phyloP scores from a whole-genome alignment of 2,888 invertebrate species.

The Thereva unica region DNA sequence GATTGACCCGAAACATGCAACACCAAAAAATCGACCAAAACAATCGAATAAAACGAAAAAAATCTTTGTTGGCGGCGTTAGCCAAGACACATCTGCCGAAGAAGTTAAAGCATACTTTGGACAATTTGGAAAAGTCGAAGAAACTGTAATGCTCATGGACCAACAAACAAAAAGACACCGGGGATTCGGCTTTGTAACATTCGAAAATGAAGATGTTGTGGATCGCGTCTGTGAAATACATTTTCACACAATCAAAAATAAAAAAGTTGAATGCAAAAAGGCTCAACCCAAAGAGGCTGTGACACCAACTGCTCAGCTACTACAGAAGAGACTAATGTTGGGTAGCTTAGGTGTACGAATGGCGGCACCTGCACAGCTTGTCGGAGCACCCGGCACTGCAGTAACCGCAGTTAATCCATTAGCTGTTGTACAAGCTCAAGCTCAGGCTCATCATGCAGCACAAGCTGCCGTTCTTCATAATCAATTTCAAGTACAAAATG shows the following conservation, averaged over 20 bases:
- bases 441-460: conserved; percentile 45
- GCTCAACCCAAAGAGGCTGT: conserved; percentile 91
- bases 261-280: conserved; percentile 89
- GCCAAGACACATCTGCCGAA: conserved; percentile 88
- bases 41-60: conserved; percentile 87
- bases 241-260: conserved; percentile 90
- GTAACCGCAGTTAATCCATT: conserved; percentile 62
- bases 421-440: conserved; percentile 26
- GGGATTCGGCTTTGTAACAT: conserved; percentile 90
- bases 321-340: conserved; percentile 71
- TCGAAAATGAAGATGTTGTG: conserved; percentile 88
- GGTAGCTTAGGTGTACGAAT: conserved; percentile 73
- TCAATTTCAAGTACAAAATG: conserved; percentile 62
- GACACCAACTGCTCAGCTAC: conserved; percentile 68
- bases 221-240: conserved; percentile 93
- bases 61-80: conserved; percentile 90
- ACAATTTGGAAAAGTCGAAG: conserved; percentile 88
- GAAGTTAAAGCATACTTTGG: conserved; percentile 89
- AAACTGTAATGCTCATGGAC: conserved; percentile 92
- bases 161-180: conserved; percentile 90
- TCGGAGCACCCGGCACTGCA: conserved; percentile 58
- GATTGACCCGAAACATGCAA: conserved; percentile 92
- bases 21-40: conserved; percentile 85
- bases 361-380: conserved; percentile 60
- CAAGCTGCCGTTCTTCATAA: conserved; percentile 58